Percentiles rank a stretch among this genome's conserved stretches.
These are phyloP conservation scores for Macaria notata DNA, from an alignment of 2,888 invertebrate genomes.

Conservation along the genomic window DNA sequence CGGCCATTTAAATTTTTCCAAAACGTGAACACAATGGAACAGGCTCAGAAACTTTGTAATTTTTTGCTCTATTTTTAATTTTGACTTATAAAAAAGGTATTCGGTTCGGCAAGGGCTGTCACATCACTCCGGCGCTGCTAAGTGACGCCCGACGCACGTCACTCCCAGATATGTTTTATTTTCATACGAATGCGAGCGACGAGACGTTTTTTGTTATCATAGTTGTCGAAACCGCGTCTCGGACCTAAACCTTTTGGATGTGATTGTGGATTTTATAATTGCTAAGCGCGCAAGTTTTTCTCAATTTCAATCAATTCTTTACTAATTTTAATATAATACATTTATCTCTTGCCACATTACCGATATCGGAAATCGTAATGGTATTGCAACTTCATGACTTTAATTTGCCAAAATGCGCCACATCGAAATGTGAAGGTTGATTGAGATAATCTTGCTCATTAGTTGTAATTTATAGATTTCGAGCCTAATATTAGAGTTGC, in stretches of 20 bases:
- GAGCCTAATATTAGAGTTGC: conserved; percentile 19
- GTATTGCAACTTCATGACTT: conserved; percentile 8
- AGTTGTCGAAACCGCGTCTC: conserved; percentile 66
- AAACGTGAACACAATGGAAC: conserved; percentile 82
- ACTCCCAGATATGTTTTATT: conserved; percentile 77
- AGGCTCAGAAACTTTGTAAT: conserved; percentile 64
- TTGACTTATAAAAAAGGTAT: conserved; percentile 74
- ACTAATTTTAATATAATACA: conserved; percentile 7
- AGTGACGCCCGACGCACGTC: conserved; percentile 83
- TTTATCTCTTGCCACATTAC: neutral
- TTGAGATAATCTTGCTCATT: conserved; percentile 17
- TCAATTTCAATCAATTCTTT: conserved; percentile 20
- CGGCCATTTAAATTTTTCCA: conserved; percentile 80
- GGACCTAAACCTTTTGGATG: conserved; percentile 48
- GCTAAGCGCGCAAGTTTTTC: conserved; percentile 43
- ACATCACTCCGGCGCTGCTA: conserved; percentile 81
- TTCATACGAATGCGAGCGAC: conserved; percentile 74
- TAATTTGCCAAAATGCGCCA: neutral
- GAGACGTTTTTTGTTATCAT: conserved; percentile 77
- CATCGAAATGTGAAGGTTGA: conserved; percentile 20
- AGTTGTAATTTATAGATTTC: conserved; percentile 21
- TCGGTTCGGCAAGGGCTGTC: conserved; percentile 79
- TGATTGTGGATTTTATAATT: conserved; percentile 56
- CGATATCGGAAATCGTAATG: neutral
- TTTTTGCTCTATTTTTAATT: conserved; percentile 73